phyloP scores from a whole-genome alignment of 2,113 vertebrate genomes.

The Scophthalmus maximus region DNA sequence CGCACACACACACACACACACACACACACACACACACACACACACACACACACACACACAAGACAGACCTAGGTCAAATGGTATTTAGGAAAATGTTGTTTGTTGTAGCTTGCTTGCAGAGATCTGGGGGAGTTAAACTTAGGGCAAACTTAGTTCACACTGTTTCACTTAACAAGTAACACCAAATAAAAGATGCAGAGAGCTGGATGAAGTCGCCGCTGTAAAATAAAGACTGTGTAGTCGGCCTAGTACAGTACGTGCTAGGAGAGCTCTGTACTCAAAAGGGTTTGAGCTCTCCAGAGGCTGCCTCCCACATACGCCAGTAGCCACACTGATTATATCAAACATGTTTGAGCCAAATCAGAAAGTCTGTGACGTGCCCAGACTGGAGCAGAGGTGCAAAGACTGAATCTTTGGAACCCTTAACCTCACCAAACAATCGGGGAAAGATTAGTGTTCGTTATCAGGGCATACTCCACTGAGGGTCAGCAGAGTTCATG shows the following conservation, averaged over 20 bases:
- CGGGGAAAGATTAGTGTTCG: conserved; percentile 9
- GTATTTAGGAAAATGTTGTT: conserved; percentile 42
- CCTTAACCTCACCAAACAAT: conserved; percentile 7
- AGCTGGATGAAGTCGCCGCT: background rate
- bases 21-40: conserved; percentile 16
- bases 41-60: conserved; percentile 18
- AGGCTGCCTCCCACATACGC: conserved; percentile 33
- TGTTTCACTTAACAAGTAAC: background rate
- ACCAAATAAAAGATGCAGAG: background rate
- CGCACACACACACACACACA: conserved; percentile 13
- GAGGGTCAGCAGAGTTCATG: conserved; percentile 24
- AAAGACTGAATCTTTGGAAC: conserved; percentile 25
- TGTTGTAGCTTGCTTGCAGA: conserved; percentile 5
- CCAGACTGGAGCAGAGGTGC: conserved; percentile 44
- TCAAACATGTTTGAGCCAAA: conserved; percentile 53
- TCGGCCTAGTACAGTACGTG: background rate
- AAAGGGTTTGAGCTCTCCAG: conserved; percentile 8
- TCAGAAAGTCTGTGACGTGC: conserved; percentile 35
- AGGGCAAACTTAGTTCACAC: conserved; percentile 3
- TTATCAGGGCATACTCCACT: conserved; percentile 4
- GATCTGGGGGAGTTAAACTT: conserved; percentile 24
- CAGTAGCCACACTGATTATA: conserved; percentile 18
- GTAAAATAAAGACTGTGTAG: too few species aligned
- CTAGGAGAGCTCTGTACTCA: background rate
- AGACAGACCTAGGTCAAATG: conserved; percentile 41